Conservation (phyloP, 2,113 vertebrate genomes). For the Mungos mungo region DNA sequence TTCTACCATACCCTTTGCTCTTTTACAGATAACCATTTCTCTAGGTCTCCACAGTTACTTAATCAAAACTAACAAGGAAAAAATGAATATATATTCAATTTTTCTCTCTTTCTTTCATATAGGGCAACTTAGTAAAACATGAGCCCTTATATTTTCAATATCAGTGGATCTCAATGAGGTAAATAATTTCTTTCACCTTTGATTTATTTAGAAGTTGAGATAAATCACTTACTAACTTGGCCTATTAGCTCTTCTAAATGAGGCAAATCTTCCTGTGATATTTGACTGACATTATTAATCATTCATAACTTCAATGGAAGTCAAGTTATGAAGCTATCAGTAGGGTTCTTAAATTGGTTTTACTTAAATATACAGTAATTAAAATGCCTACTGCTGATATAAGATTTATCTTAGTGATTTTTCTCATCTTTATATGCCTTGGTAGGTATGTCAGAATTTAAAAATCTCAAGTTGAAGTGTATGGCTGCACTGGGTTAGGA, state of each 20-base stretch:
- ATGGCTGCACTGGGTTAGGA: not conserved
- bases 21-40: not conserved
- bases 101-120: not conserved
- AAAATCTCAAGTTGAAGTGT: conserved; percentile 3
- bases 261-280: conserved; percentile 39
- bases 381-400: conserved; percentile 22
- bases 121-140: not conserved
- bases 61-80: not conserved
- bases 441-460: not conserved
- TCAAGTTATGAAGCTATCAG: conserved; percentile 26
- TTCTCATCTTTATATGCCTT: not conserved
- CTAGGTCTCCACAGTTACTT: not conserved
- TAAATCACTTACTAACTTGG: conserved; percentile 23
- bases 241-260: conserved; percentile 1
- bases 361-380: conserved; percentile 24
- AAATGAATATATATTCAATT: not conserved
- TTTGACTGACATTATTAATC: conserved; percentile 47
- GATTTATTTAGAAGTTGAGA: not conserved
- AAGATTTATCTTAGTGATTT: not conserved
- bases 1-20: not conserved
- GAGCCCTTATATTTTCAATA: not conserved
- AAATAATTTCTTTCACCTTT: conserved; percentile 16
- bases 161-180: not conserved
- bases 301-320: conserved; percentile 50
- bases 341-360: conserved; percentile 20